Percentiles rank a stretch among this genome's conserved stretches.
Conservation (phyloP, 2,888 invertebrate species). For the Strigamia crassipes region DNA sequence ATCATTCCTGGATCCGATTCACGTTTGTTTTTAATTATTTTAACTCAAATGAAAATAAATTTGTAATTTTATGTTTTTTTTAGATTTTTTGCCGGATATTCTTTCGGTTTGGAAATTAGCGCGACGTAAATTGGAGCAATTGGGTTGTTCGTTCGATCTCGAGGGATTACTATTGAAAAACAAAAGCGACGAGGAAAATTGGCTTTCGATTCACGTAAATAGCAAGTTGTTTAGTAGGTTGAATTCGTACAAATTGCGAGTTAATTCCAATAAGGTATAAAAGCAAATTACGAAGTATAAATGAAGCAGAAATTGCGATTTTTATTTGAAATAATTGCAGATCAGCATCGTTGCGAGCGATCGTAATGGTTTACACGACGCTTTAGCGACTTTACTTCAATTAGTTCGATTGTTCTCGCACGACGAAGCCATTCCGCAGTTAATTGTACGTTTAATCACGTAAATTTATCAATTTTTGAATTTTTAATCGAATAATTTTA, state of each 20-base stretch:
- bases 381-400: conserved; percentile 7
- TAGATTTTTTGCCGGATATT: not conserved
- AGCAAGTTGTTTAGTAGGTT: not conserved
- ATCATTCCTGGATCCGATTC: not conserved
- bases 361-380: not conserved
- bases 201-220: not conserved
- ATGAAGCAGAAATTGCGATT: not conserved
- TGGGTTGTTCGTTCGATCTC: not conserved
- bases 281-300: not conserved
- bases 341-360: conserved; percentile 20
- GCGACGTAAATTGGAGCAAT: not conserved
- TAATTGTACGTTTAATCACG: not conserved
- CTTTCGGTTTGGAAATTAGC: not conserved
- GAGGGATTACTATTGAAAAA: not conserved
- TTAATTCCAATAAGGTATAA: not conserved
- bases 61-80: not conserved
- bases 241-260: not conserved
- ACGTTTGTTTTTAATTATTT: not conserved
- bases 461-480: not conserved
- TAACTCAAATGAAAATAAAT: not conserved
- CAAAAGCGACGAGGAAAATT: not conserved
- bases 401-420: not conserved
- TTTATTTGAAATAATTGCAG: not conserved
- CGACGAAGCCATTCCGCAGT: conserved; percentile 10
- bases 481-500: not conserved